Percentiles rank a stretch among this genome's conserved stretches.
These are phyloP conservation scores for Semicossyphus pulcher DNA, from an alignment of 2,113 vertebrate species.

Conservation along the genomic window DNA sequence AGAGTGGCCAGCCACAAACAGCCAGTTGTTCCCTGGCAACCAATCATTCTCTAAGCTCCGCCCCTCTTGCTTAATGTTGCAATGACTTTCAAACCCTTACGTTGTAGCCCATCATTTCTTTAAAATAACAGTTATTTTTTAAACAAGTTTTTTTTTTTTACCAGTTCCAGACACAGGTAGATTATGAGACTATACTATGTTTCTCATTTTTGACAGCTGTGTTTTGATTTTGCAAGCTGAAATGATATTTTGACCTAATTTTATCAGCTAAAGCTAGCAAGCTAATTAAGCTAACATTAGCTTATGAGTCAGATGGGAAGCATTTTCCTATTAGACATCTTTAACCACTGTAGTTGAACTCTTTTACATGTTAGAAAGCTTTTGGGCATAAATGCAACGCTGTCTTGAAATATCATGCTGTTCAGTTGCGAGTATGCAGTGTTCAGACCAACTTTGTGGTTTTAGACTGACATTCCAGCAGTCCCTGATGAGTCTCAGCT, in stretches of 20 bases:
- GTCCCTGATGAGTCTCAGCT: constrained; percentile 53
- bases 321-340: too few relatives aligned
- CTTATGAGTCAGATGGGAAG: too few relatives aligned
- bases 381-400: neutral
- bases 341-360: too few relatives aligned
- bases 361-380: neutral
- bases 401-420: constrained; percentile 16
- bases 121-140: too few relatives aligned
- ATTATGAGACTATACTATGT: too few relatives aligned
- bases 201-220: too few relatives aligned
- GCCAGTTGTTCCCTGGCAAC: constrained; percentile 32
- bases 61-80: neutral
- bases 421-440: constrained; percentile 17
- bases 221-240: too few relatives aligned
- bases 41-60: neutral
- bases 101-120: neutral
- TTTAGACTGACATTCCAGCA: constrained; percentile 43
- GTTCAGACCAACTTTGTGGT: constrained; percentile 39
- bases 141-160: too few relatives aligned
- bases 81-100: neutral
- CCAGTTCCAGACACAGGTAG: too few relatives aligned
- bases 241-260: too few relatives aligned
- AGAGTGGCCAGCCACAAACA: constrained; percentile 37
- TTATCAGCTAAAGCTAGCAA: too few relatives aligned
- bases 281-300: too few relatives aligned